A percentile compares a stretch with the other conserved stretches of the same genome.
phyloP scores from a whole-genome alignment of 2,797 vertebrate genomes.

The Pseudochaenichthys georgianus region DNA sequence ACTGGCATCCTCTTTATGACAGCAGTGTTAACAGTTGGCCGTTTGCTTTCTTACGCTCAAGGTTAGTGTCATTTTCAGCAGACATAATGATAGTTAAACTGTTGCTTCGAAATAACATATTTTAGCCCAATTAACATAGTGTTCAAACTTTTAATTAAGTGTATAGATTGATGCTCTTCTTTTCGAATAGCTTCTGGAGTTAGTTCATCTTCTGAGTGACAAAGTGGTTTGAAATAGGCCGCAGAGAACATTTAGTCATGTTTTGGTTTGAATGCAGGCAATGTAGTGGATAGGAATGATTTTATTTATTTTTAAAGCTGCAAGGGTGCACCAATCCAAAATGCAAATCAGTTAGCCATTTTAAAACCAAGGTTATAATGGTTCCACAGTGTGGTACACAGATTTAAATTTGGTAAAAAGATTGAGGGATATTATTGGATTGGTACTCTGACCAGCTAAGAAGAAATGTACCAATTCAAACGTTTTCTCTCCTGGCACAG shows the following conservation, averaged over 20 bases:
- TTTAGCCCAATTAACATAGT: conserved; percentile 26
- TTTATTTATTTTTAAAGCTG: background rate
- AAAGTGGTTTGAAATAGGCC: background rate
- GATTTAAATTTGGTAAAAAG: background rate
- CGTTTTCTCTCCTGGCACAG: too few relatives aligned
- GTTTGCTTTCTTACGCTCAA: conserved; percentile 21
- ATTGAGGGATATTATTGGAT: background rate
- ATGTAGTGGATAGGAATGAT: background rate
- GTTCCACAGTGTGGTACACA: background rate
- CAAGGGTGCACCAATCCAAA: background rate
- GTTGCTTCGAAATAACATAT: background rate
- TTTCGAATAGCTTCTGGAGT: conserved; percentile 8
- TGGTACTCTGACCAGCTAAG: background rate
- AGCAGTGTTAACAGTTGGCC: conserved; percentile 23
- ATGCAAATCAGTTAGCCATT: background rate
- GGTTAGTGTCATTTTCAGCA: conserved; percentile 49
- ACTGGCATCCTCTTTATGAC: conserved; percentile 53
- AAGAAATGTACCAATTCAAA: too few relatives aligned
- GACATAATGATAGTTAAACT: conserved; percentile 52
- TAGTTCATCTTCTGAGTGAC: background rate
- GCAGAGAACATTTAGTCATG: background rate
- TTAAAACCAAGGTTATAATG: too few relatives aligned
- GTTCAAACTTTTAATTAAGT: conserved; percentile 1
- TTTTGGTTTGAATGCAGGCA: too few relatives aligned
- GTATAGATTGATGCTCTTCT: background rate